These are phyloP conservation scores for Lithophane semibrunnea DNA, from an alignment of 2,888 invertebrate species.

Conservation along the genomic window DNA sequence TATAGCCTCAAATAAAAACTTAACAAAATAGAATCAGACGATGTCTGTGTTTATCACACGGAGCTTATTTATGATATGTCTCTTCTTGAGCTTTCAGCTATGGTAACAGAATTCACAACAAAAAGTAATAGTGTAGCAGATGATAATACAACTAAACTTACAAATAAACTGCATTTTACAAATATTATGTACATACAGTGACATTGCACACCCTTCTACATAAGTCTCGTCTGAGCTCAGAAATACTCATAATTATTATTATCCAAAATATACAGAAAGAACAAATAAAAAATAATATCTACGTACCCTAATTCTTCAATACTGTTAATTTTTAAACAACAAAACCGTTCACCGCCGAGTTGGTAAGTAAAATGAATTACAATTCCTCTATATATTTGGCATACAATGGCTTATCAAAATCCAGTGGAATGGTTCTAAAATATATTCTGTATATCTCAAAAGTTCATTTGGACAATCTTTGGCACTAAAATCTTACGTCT, in stretches of 20 bases:
- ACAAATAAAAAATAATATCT: slow-evolving; percentile 65
- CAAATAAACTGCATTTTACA: slow-evolving; percentile 78
- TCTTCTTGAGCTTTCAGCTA: slow-evolving; percentile 86
- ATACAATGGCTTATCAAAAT: slow-evolving; percentile 83
- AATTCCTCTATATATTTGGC: slow-evolving; percentile 81
- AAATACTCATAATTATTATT: slow-evolving; percentile 60
- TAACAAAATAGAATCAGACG: slow-evolving; percentile 70
- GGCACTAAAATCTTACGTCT: slow-evolving; percentile 88
- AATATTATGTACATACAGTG: slow-evolving; percentile 85
- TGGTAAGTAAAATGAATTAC: slow-evolving; percentile 64
- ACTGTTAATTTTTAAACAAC: slow-evolving; percentile 72
- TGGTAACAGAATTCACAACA: slow-evolving; percentile 84
- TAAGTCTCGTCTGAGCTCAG: slow-evolving; percentile 73
- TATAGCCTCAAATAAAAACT: slow-evolving; percentile 73
- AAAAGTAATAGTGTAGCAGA: slow-evolving; percentile 66
- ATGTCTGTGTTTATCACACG: slow-evolving; percentile 75
- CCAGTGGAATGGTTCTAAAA: slow-evolving; percentile 85
- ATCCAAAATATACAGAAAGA: slow-evolving; percentile 79
- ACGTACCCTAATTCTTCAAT: slow-evolving; percentile 71
- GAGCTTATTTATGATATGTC: slow-evolving; percentile 83
- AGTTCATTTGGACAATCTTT: slow-evolving; percentile 89
- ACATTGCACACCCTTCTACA: slow-evolving; percentile 77
- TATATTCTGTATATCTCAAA: slow-evolving; percentile 81
- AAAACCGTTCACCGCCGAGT: slow-evolving; percentile 64
- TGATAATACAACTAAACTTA: slow-evolving; percentile 70